A percentile compares a stretch with the other conserved stretches of the same genome.
phyloP scores from a whole-genome alignment of 2,888 invertebrate species.

The Seira sanloemensis region DNA sequence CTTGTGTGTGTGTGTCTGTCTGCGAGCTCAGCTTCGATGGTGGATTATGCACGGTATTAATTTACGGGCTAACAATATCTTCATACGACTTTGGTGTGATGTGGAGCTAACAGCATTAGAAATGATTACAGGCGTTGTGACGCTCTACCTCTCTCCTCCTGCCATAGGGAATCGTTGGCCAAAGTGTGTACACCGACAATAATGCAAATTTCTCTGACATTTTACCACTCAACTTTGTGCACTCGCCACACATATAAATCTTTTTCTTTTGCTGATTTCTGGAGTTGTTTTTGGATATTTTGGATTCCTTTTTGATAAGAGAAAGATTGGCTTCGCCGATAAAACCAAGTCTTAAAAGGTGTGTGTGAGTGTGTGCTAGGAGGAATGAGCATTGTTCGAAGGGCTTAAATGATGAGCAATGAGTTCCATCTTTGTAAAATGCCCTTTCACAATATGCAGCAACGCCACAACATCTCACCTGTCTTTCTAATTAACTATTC shows the following conservation, averaged over 20 bases:
- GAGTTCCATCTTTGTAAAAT: too few relatives aligned
- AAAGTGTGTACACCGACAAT: neutral
- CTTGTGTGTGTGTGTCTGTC: too few relatives aligned
- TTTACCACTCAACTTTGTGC: too few relatives aligned
- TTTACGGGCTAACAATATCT: neutral
- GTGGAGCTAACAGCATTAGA: conserved; percentile 5
- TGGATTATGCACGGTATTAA: conserved; percentile 9
- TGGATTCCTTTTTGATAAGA: neutral
- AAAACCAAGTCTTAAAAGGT: neutral
- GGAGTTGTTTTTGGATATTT: neutral
- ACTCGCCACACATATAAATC: neutral
- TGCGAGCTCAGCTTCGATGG: neutral
- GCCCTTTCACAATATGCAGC: too few relatives aligned
- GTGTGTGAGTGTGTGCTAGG: neutral
- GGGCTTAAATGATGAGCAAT: too few relatives aligned
- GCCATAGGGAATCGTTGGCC: neutral
- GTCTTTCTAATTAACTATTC: neutral
- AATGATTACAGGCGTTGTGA: neutral
- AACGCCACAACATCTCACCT: too few relatives aligned
- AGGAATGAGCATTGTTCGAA: too few relatives aligned
- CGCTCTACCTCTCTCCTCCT: neutral
- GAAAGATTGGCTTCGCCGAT: neutral
- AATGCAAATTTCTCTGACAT: neutral
- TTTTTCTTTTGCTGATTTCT: neutral
- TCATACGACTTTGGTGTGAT: conserved; percentile 2